phyloP scores from a whole-genome alignment of 92 coral and sea anemone genomes.

The Nematostella vectensis region DNA sequence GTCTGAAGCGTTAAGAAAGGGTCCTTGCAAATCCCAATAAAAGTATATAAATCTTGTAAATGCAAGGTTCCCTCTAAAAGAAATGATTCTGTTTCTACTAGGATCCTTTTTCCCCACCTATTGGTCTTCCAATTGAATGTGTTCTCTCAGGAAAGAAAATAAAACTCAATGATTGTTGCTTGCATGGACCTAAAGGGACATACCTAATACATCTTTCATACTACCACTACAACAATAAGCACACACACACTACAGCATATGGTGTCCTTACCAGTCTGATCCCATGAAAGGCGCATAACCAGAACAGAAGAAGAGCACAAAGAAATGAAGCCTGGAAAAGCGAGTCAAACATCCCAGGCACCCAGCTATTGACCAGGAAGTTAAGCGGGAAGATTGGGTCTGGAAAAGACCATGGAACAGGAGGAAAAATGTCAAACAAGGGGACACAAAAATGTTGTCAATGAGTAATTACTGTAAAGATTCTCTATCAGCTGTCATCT shows the following conservation, averaged over 20 bases:
- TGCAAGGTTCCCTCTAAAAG: no score
- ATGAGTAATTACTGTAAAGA: no score
- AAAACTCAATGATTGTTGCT: no score
- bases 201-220: no score
- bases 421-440: not conserved
- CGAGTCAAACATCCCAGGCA: conserved; percentile 96
- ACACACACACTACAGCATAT: no score
- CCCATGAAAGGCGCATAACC: conserved; percentile 99
- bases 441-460: not conserved
- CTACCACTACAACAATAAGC: not conserved
- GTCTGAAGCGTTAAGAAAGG: not conserved
- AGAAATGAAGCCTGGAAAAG: conserved; percentile 93
- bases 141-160: no score
- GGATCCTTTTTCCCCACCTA: no score
- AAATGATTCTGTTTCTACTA: no score
- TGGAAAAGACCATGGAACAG: conserved; percentile 19
- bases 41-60: not conserved
- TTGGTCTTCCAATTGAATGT: no score
- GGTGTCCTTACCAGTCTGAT: conserved; percentile 62
- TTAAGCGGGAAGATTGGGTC: conserved; percentile 92
- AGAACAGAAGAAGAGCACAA: conserved; percentile 75
- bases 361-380: conserved; percentile 95
- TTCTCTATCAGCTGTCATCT: no score
- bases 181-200: no score
- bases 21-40: not conserved